Evolutionary conservation across 1,140 invertebrate genomes (phyloP), one percentile per base, ranked within the genome.

Genomic region (Scylla paramamosain): DNA sequence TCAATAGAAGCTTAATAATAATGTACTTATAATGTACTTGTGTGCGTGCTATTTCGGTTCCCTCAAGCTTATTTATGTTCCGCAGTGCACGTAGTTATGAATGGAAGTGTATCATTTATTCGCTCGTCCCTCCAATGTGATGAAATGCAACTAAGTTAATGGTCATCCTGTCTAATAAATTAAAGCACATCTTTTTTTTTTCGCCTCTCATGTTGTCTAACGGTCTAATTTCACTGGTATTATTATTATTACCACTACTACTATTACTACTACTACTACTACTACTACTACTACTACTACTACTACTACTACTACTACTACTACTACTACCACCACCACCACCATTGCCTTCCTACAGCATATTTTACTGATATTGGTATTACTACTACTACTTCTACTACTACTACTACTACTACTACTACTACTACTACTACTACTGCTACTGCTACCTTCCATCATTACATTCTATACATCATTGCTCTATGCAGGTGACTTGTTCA

Each of bases 371-470:
- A 6, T 20, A 67, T 16, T 20, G 20, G 7, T 67, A 67, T 52
- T 52, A 52, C 48, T 4, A 67, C 59, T 25, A 67, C 59, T 20
- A 67, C 20, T 20, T 10, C 59, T n/a, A n/a, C 67, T n/a, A 77
- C 67, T 77, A 77, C 67, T 77, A n/a, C 67, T n/a, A n/a, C 67
- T n/a, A 8, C 67, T 77, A 77, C n/a, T n/a, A 25, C 67, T n/a
- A 77, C 67, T 77, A 77, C n/a, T 77, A 77, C 67, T n/a, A 77
- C 67, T n/a, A 77, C 67, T n/a, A 77, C n/a, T n/a, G n/a, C 67
- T n/a, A 77, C 67, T n/a, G 6, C 67, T n/a, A 25, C 8, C 52
- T 59, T 77, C 25, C 8, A 77, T n/a, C 20, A n/a, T 1, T 77
- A 39, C 39, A 77, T 77, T n/a, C 67, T 1, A n/a, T 77, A 59